These are phyloP conservation scores for Lethenteron camtschaticum DNA, from an alignment of 2,113 vertebrate genomes.

Conservation along the genomic window DNA sequence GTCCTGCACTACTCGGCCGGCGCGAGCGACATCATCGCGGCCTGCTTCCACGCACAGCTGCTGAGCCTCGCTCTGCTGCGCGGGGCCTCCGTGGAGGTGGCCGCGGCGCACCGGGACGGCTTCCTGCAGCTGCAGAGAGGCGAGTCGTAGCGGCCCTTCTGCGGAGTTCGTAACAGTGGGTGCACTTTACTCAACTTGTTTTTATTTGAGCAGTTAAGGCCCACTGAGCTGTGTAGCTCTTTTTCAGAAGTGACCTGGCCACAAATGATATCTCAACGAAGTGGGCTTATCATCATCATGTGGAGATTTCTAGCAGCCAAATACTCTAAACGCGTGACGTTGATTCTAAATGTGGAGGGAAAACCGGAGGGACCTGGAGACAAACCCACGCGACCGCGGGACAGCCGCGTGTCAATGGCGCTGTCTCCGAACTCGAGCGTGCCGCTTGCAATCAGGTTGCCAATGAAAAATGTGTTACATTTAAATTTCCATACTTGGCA, in stretches of 20 bases:
- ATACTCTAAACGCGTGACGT: no score
- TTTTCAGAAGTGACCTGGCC: neutral
- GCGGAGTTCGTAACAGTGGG: neutral
- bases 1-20: slow-evolving; percentile 27
- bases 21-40: slow-evolving; percentile 28
- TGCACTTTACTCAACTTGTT: neutral
- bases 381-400: no score
- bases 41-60: slow-evolving; percentile 27
- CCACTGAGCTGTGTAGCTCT: neutral
- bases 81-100: slow-evolving; percentile 14
- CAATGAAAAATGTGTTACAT: no score
- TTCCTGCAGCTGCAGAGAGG: slow-evolving; percentile 14
- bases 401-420: no score
- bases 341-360: no score
- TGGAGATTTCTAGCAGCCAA: no score
- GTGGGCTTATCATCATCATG: no score
- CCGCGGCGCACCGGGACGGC: slow-evolving; percentile 1
- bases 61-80: slow-evolving; percentile 13
- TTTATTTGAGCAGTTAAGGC: neutral
- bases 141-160: neutral
- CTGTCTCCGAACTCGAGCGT: no score
- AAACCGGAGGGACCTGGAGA: no score
- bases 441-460: no score
- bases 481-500: no score
- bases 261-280: no score